A percentile compares a stretch with the other conserved stretches of the same genome.
These are phyloP conservation scores for Ficedula albicollis DNA, from an alignment of 2,797 vertebrate genomes.

Conservation along the genomic window DNA sequence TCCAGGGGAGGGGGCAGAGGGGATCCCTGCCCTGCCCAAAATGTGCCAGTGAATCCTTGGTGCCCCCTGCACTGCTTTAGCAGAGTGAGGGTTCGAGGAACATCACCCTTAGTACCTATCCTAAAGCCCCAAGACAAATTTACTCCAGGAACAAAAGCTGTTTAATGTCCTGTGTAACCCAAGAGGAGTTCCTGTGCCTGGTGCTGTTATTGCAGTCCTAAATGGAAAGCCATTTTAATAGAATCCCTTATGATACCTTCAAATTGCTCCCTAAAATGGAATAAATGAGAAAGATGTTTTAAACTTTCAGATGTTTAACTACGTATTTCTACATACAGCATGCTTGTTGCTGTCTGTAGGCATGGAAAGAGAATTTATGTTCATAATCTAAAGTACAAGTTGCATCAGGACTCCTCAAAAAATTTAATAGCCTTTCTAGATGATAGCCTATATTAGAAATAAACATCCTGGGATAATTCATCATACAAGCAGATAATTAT, in stretches of 20 bases:
- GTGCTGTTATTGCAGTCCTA: background rate
- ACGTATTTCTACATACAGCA: background rate
- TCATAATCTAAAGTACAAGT: background rate
- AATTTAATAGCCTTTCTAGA: background rate
- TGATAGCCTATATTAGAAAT: background rate
- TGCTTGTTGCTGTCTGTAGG: background rate
- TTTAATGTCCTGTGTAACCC: background rate
- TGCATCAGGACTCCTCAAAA: background rate
- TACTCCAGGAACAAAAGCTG: background rate
- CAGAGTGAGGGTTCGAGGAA: background rate
- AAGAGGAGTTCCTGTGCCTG: background rate
- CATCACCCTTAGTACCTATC: rapidly evolving
- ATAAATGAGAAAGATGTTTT: background rate
- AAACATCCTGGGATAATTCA: background rate
- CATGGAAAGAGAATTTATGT: background rate
- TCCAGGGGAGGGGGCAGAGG: background rate
- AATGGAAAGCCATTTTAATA: background rate
- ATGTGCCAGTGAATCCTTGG: rapidly evolving
- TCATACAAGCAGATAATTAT: background rate
- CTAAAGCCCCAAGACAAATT: background rate
- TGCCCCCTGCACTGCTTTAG: background rate
- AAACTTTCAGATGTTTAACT: background rate
- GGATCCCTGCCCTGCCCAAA: background rate
- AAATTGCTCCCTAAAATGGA: background rate
- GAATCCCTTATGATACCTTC: background rate